These are phyloP conservation scores for Cladopsammia gracilis DNA, from an alignment of 64 coral and sea anemone species.

Conservation along the genomic window DNA sequence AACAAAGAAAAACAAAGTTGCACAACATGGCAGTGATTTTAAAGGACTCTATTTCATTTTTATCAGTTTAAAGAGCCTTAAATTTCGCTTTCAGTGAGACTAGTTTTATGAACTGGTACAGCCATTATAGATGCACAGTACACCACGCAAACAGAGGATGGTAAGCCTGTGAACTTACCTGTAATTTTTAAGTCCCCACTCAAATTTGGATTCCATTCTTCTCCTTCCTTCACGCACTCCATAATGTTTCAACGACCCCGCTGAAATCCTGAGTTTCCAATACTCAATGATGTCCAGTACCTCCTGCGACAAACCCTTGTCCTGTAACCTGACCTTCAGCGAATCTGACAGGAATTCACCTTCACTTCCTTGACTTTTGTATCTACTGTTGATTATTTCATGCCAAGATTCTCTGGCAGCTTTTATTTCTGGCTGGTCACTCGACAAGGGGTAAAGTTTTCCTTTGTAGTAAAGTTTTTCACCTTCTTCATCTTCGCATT, in stretches of 20 bases:
- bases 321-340: neutral
- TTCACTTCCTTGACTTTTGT: neutral
- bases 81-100: too few relatives aligned
- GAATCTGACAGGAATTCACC: conserved; percentile 7
- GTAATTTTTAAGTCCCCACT: neutral
- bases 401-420: conserved; percentile 49
- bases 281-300: neutral
- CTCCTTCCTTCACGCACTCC: conserved; percentile 4
- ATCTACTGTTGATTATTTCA: conserved; percentile 41
- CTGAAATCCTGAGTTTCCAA: conserved; percentile 20
- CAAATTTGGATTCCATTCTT: conserved; percentile 22
- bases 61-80: too few relatives aligned
- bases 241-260: neutral
- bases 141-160: too few relatives aligned
- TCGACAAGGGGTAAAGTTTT: conserved; percentile 14
- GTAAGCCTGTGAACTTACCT: neutral
- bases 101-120: too few relatives aligned
- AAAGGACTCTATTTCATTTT: too few relatives aligned
- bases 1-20: too few relatives aligned
- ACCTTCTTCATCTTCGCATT: conserved; percentile 7
- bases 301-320: conserved; percentile 30
- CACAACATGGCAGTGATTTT: too few relatives aligned
- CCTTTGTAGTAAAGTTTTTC: conserved; percentile 52
- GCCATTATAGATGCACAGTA: too few relatives aligned
- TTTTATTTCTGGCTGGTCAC: conserved; percentile 54